These are phyloP conservation scores for Macroglossus sobrinus DNA, from an alignment of 2,113 vertebrate genomes.

Conservation along the genomic window DNA sequence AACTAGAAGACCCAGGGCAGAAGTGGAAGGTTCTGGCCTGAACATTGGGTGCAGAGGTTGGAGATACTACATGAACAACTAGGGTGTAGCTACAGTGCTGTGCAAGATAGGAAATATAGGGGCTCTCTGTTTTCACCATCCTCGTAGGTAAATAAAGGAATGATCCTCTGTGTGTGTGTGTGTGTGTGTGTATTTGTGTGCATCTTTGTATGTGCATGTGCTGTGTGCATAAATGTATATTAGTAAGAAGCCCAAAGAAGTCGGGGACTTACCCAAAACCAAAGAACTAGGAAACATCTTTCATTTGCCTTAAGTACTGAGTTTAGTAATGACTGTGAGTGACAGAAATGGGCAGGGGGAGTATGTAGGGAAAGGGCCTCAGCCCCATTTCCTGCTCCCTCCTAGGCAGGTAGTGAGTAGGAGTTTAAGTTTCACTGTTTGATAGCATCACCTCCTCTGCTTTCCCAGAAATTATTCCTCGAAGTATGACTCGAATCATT, in stretches of 20 bases:
- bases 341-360: not conserved
- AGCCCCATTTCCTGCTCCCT: conserved; percentile 36
- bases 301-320: conserved; percentile 36
- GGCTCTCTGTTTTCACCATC: not conserved
- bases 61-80: not conserved
- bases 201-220: not conserved
- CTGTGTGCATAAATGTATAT: not conserved
- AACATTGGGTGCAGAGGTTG: not conserved
- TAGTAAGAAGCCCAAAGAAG: not conserved
- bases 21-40: not conserved
- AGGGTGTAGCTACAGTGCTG: not conserved
- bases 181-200: not conserved
- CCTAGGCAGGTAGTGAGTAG: conserved; percentile 29
- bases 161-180: not conserved
- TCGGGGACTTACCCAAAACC: conserved; percentile 54
- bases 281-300: conserved; percentile 44
- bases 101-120: not conserved
- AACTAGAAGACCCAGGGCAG: not conserved
- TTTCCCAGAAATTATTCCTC: conserved; percentile 69
- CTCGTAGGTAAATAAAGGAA: not conserved
- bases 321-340: conserved; percentile 46
- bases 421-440: conserved; percentile 60
- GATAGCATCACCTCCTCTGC: conserved; percentile 52
- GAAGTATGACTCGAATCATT: conserved; percentile 61
- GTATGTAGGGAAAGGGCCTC: conserved; percentile 19